Evolutionary conservation across 2,888 invertebrate genomes (phyloP).

Genomic region (Chromoteleia sp.): DNA sequence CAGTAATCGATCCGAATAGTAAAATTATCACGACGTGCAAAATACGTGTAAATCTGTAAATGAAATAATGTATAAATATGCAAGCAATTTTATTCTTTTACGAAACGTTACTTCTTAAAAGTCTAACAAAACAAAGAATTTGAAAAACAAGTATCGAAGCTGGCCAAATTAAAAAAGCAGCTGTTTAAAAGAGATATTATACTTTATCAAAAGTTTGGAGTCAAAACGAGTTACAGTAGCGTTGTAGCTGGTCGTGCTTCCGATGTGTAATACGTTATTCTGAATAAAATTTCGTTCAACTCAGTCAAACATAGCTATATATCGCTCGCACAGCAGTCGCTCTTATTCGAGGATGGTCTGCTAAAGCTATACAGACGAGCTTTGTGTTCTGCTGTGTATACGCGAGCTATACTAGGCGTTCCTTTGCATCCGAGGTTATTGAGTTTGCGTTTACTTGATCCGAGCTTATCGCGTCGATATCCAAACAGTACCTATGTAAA

Average conservation of each 20-base stretch:
- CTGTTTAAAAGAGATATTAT: not conserved
- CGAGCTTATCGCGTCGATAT: conserved; percentile 66
- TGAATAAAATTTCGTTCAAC: conserved; percentile 51
- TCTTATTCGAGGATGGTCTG: conserved; percentile 56
- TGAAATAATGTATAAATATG: too few species aligned
- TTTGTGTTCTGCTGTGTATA: conserved; percentile 57
- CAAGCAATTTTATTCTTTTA: too few species aligned
- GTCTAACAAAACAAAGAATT: too few species aligned
- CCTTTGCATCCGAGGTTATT: conserved; percentile 69
- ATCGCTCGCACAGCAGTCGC: conserved; percentile 46
- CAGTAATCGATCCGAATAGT: too few species aligned
- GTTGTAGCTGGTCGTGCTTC: not conserved
- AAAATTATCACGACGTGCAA: too few species aligned
- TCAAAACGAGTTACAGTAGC: not conserved
- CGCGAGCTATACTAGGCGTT: conserved; percentile 40
- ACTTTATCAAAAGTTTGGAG: conserved; percentile 15
- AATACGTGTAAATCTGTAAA: too few species aligned
- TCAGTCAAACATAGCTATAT: conserved; percentile 39
- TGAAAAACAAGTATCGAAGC: too few species aligned
- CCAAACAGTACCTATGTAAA: conserved; percentile 61
- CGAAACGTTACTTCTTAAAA: too few species aligned
- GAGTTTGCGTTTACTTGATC: conserved; percentile 69
- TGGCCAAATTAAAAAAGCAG: not conserved
- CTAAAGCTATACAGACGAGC: conserved; percentile 63
- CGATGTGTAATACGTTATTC: conserved; percentile 44